Base-by-base conservation (phyloP, 2,888 invertebrate genomes). In the Bombyx huttoni region DNA sequence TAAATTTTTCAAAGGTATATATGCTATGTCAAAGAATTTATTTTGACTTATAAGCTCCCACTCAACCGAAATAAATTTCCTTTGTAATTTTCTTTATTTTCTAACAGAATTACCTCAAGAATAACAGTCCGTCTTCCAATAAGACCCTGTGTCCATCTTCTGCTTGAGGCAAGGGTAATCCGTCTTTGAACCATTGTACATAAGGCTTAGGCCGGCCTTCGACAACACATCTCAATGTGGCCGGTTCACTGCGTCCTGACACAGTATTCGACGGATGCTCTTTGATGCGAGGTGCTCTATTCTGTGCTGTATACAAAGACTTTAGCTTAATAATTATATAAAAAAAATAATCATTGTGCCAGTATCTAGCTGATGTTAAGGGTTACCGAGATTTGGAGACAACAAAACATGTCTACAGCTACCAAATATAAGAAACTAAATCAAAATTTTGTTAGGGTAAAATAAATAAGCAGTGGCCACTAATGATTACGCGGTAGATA, bases 231-330 rank as follows among this genome's bases (percentile, higher is more conserved):
- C 98, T 96, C 65, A 99, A 90, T 51, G 98, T 99, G 51, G 97
- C 98, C 34, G 99, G 98, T 71, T 98, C 98, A 81, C 98, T 97
- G 80, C 96, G 96, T 54, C 97, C 96, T 49, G 98, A 98, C 58
- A 97, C 96, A 68, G 97, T 95, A 89, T 98, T 98, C 56, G 96
- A 94, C 49, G 99, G 99, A 85, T 99, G 98, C 80, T 99, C 98
- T 64, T 96, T 96, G 86, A 99, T 99, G 60, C 96, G 92, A 6
- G 99, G 98, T 51, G 96, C 94, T 75, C 96, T 92, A 78, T 92
- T 94, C 90, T 96, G 96, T 69, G 92, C 96, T 96, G 90, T 12
- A 51, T 51, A 53, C 49, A 54, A 54, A 48, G 59, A 53, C 48
- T 2, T 7, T 40, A 13, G 3, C 13, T 49, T 14, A 24, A 9